Base-by-base conservation (phyloP, 2,113 vertebrate species). In the Shinisaurus crocodilurus region DNA sequence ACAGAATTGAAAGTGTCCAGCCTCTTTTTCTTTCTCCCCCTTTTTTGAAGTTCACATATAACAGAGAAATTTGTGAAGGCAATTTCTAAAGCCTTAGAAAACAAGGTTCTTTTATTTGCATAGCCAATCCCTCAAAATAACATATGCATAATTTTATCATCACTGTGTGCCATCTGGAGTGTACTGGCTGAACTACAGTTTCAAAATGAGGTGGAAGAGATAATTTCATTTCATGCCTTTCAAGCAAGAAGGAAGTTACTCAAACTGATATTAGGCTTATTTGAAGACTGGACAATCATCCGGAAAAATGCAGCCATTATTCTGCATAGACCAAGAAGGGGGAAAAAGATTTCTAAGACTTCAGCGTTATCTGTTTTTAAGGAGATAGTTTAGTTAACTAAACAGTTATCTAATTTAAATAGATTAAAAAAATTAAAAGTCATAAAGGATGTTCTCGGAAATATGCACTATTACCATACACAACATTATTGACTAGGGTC, bases 161-260 rank as follows among this genome's bases (percentile, higher is more conserved):
- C 96, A 90, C 67, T 93, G 95, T 97, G 91, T 97, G 97, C 97
- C 97, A 98, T 97, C 97, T 98, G 97, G 96, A 98, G 97, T 92
- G 83, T 91, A 83, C 67, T 96, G 92, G 94, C 94, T 94, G 92
- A 97, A 97, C 94, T 97, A 96, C 96, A 97, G 90, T 95, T 96
- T 95, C 89, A 90, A 95, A 96, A 96, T 90, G 76, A 95, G 82
- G 91, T 88, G 90, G 95, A 91, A 93, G 77, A 89, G 95, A 91
- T 89, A 87, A 92, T 96, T 95, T 90, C 74, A 88, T 94, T 95
- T 88, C 75, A 95, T 92, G 16, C 88, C 63, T 92, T 94, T 95
- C 79, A 50, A 81, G 90, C 48, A 82, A 82, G 85, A 93, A 95
- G 93, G 84, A 94, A 91, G 93, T 92, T 95, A 89, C 57, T 93